Evolutionary conservation across 2,113 vertebrate species (phyloP).

Genomic region (Thunnus thynnus): DNA sequence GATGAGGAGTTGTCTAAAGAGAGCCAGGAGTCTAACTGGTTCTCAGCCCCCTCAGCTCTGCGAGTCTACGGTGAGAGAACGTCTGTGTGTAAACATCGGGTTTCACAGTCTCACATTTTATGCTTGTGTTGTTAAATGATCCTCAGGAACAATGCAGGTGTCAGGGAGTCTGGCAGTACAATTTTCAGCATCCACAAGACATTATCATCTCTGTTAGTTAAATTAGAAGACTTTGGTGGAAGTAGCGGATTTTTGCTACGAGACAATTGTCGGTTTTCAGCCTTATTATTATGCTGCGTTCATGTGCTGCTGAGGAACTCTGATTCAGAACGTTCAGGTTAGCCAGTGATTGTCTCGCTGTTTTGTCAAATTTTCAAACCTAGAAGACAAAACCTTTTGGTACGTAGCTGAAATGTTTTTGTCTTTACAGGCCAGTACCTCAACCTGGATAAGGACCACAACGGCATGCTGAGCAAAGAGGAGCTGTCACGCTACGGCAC

Average conservation of each 20-base stretch:
- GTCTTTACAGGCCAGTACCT: conserved; percentile 92
- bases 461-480: conserved; percentile 99
- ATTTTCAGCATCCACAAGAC: not conserved
- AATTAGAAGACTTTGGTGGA: not conserved
- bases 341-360: too few species aligned
- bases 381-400: too few species aligned
- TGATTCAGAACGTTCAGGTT: too few species aligned
- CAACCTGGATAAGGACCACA: conserved; percentile 98
- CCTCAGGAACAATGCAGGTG: not conserved
- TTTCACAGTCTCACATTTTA: not conserved
- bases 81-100: not conserved
- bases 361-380: too few species aligned
- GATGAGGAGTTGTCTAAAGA: conserved; percentile 99
- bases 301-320: too few species aligned
- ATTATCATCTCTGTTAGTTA: too few species aligned
- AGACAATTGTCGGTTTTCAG: too few species aligned
- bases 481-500: conserved; percentile 98
- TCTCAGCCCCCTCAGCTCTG: conserved; percentile 97
- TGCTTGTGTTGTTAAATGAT: not conserved
- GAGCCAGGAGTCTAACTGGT: conserved; percentile 99
- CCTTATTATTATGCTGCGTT: too few species aligned
- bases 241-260: too few species aligned
- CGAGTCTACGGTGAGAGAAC: conserved; percentile 92
- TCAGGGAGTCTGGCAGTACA: not conserved
- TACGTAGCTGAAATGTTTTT: not conserved